phyloP scores from a whole-genome alignment of 2,888 invertebrate genomes.

The Timema podura region DNA sequence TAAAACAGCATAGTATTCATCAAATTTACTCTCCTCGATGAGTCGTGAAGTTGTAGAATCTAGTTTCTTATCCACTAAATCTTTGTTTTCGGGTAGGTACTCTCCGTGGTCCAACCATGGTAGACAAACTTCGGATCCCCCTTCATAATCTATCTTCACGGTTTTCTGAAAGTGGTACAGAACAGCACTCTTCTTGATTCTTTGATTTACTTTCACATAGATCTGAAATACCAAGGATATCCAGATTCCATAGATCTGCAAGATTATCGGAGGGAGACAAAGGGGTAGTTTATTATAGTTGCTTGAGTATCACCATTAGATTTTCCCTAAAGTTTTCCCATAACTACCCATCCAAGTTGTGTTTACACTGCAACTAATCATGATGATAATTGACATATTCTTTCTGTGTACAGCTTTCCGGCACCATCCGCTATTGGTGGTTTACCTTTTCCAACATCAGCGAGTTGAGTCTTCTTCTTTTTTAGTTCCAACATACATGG shows the following conservation, averaged over 20 bases:
- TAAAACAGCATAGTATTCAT: neutral
- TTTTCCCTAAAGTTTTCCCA: neutral
- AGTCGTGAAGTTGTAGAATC: neutral
- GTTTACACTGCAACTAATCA: neutral
- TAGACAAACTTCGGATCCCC: constrained; percentile 1
- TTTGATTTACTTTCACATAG: neutral
- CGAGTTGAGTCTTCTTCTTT: neutral
- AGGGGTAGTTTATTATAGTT: neutral
- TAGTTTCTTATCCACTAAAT: constrained; percentile 6
- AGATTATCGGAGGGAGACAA: neutral
- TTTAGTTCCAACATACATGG: neutral
- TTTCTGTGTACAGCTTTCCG: neutral
- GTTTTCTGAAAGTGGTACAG: constrained; percentile 3
- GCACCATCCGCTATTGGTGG: neutral
- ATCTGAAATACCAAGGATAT: neutral
- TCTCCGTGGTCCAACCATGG: neutral
- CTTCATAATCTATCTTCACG: neutral
- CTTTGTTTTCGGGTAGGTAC: neutral
- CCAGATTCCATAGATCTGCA: constrained; percentile 9
- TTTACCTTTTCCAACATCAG: neutral
- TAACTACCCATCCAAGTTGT: neutral
- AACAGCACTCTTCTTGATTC: neutral
- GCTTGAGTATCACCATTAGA: neutral
- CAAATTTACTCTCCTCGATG: neutral
- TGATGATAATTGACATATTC: neutral